These are phyloP conservation scores for Apoda limacodes DNA, from an alignment of 2,888 invertebrate genomes.

Conservation along the genomic window DNA sequence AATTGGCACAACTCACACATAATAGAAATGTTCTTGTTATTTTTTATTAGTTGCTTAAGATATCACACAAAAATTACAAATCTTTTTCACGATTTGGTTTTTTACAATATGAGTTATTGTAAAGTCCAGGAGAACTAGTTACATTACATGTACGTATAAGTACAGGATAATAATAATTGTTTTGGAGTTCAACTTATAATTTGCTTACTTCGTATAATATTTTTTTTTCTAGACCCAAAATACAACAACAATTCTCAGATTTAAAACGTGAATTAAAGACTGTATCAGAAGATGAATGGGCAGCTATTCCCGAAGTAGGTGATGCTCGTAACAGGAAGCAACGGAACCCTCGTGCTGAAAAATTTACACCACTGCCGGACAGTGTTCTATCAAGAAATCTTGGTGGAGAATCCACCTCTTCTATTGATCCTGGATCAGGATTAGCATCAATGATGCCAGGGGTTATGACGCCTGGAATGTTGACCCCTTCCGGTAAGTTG, in stretches of 20 bases:
- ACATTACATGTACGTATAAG: too few species aligned
- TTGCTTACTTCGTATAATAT: background rate
- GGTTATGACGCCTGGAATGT: constrained; percentile 86
- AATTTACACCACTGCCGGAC: constrained; percentile 97
- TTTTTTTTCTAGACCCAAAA: constrained; percentile 81
- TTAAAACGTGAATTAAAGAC: constrained; percentile 87
- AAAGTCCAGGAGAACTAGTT: too few species aligned
- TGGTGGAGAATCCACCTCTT: constrained; percentile 82
- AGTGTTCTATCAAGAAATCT: constrained; percentile 90
- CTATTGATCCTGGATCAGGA: constrained; percentile 88
- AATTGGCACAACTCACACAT: too few species aligned
- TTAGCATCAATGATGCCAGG: constrained; percentile 90
- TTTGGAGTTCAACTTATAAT: too few species aligned
- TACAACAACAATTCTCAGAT: constrained; percentile 99
- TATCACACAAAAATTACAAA: too few species aligned
- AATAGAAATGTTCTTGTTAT: too few species aligned
- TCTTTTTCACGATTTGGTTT: too few species aligned
- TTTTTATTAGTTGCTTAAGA: too few species aligned
- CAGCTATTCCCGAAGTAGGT: constrained; percentile 98
- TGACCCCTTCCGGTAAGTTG: constrained; percentile 79
- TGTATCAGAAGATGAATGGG: constrained; percentile 95
- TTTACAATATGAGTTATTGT: too few species aligned
- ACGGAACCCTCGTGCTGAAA: constrained; percentile 94
- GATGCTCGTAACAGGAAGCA: constrained; percentile 97
- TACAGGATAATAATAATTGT: too few species aligned